phyloP scores from a whole-genome alignment of 2,797 vertebrate species.

The Pyrocephalus nanus region DNA sequence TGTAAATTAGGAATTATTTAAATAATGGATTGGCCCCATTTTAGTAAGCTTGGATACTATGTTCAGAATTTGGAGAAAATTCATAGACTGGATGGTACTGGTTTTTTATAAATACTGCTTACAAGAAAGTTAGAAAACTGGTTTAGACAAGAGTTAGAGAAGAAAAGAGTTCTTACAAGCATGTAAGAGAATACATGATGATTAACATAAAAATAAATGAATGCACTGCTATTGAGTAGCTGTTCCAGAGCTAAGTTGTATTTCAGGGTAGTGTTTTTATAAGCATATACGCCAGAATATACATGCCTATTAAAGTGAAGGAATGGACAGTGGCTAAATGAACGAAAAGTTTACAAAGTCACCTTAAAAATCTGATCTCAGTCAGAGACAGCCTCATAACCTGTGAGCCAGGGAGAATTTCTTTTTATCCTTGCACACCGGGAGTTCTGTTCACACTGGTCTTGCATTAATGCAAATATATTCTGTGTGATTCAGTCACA shows the following conservation, averaged over 20 bases:
- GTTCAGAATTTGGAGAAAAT: not conserved
- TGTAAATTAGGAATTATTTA: not conserved
- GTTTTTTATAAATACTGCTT: not conserved
- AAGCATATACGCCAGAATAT: not conserved
- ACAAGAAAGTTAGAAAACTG: not conserved
- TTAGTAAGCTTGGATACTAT: not conserved
- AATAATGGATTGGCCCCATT: not conserved
- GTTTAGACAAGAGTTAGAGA: not conserved
- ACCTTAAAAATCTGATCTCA: not conserved
- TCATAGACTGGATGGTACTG: not conserved
- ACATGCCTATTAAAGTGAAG: not conserved
- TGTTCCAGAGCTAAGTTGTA: not conserved
- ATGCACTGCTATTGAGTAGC: not conserved
- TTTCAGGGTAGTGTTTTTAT: not conserved
- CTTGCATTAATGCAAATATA: not conserved
- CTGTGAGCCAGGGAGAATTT: not conserved
- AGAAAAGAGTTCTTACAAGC: not conserved
- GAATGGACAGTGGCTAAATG: not conserved
- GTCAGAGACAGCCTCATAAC: not conserved
- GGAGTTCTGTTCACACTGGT: not conserved
- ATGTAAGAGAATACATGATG: not conserved
- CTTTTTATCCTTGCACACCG: not conserved
- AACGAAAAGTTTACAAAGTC: not conserved
- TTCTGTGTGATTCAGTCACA: not conserved
- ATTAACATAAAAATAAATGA: not conserved